Percentiles rank a stretch among this genome's conserved stretches.
phyloP scores from a whole-genome alignment of 2,888 invertebrate genomes.

The Charanyca ferruginea region DNA sequence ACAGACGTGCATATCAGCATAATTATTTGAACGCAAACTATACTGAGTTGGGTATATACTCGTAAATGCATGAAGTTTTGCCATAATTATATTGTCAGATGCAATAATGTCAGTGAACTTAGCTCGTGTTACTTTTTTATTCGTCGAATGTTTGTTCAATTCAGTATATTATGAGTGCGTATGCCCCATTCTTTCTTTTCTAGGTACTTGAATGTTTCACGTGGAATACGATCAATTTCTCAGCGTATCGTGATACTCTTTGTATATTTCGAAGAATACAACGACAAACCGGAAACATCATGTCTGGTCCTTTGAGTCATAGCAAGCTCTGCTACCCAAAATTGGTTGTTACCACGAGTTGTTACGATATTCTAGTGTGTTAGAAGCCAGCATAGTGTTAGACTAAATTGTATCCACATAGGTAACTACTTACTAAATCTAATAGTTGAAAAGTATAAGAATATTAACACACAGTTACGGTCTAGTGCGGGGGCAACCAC shows the following conservation, averaged over 20 bases:
- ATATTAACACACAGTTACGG: conserved; percentile 66
- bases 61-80: conserved; percentile 37
- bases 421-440: background rate
- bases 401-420: background rate
- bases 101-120: conserved; percentile 38
- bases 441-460: conserved; percentile 38
- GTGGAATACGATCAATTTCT: background rate
- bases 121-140: conserved; percentile 18
- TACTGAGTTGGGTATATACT: conserved; percentile 21
- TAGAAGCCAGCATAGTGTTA: background rate
- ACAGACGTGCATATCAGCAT: conserved; percentile 25
- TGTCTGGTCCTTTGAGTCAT: background rate
- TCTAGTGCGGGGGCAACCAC: conserved; percentile 68
- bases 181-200: conserved; percentile 21
- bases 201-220: background rate
- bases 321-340: background rate
- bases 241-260: background rate
- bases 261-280: background rate
- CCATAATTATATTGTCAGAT: conserved; percentile 38
- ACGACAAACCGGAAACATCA: background rate
- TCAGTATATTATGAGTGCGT: conserved; percentile 12
- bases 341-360: background rate
- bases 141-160: conserved; percentile 18
- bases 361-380: background rate
- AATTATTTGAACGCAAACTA: conserved; percentile 41